These are phyloP conservation scores for Cyanoliseus patagonus DNA, from an alignment of 2,113 vertebrate genomes.

Conservation along the genomic window DNA sequence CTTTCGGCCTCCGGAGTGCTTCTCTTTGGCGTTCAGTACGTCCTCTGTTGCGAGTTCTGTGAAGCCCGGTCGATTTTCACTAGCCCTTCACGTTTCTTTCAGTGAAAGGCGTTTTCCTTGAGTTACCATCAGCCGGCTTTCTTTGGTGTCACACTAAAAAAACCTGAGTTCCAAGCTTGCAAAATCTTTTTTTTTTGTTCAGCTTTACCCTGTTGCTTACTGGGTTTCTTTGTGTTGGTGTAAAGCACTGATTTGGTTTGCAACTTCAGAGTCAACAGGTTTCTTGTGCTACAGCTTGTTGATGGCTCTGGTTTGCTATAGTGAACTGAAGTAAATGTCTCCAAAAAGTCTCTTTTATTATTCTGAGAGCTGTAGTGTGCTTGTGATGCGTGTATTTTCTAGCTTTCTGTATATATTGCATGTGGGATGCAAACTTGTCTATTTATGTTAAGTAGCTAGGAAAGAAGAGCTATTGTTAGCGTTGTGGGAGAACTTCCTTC, in stretches of 20 bases:
- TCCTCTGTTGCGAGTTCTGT: not conserved
- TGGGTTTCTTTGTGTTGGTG: not conserved
- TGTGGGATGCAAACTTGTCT: not conserved
- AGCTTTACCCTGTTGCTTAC: not conserved
- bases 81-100: not conserved
- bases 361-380: not conserved
- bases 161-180: not conserved
- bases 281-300: not conserved
- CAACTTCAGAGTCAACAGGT: not conserved
- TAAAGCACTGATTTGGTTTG: not conserved
- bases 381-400: not conserved
- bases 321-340: not conserved
- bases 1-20: not conserved
- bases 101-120: not conserved
- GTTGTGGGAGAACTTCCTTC: not conserved
- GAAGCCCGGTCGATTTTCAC: rapidly evolving
- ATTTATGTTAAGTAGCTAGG: not conserved
- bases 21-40: not conserved
- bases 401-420: not conserved
- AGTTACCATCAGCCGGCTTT: rapidly evolving
- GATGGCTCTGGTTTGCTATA: not conserved
- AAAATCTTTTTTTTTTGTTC: not conserved
- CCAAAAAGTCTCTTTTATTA: not conserved
- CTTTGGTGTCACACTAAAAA: not conserved
- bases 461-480: not conserved